phyloP scores from a whole-genome alignment of 2,797 vertebrate genomes.

The Lophotriccus pileatus region DNA sequence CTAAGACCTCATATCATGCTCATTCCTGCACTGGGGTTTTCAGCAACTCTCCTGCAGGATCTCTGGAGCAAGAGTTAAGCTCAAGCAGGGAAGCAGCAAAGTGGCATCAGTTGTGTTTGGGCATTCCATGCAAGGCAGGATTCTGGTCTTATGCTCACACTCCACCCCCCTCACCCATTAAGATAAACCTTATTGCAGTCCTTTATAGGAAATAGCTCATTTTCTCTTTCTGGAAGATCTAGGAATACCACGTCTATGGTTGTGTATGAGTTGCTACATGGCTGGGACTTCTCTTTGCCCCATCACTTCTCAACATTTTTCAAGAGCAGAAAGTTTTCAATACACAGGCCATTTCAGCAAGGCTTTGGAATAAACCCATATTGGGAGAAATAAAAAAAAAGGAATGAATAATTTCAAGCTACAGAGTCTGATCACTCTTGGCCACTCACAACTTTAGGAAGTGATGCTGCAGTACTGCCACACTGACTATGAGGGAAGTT shows the following conservation, averaged over 20 bases:
- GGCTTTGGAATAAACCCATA: slow-evolving; percentile 6
- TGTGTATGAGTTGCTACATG: neutral
- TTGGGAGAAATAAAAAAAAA: neutral
- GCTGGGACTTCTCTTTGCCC: neutral
- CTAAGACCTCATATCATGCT: neutral
- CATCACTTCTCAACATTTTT: neutral
- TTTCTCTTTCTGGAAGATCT: neutral
- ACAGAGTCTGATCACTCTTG: neutral
- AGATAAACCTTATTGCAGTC: neutral
- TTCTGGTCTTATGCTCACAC: neutral
- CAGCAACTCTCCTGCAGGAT: neutral
- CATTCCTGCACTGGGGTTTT: neutral
- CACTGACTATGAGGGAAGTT: neutral
- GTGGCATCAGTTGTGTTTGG: neutral
- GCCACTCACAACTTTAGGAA: neutral
- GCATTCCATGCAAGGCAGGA: neutral
- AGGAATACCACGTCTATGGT: neutral
- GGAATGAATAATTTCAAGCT: neutral
- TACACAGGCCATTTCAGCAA: neutral
- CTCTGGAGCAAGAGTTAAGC: neutral
- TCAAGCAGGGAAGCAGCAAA: neutral
- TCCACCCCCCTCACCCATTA: neutral
- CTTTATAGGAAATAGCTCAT: neutral
- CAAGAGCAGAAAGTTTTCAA: neutral
- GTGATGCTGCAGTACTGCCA: neutral